These are phyloP conservation scores for Habropoda laboriosa DNA, from an alignment of 1,140 invertebrate genomes.

Conservation along the genomic window DNA sequence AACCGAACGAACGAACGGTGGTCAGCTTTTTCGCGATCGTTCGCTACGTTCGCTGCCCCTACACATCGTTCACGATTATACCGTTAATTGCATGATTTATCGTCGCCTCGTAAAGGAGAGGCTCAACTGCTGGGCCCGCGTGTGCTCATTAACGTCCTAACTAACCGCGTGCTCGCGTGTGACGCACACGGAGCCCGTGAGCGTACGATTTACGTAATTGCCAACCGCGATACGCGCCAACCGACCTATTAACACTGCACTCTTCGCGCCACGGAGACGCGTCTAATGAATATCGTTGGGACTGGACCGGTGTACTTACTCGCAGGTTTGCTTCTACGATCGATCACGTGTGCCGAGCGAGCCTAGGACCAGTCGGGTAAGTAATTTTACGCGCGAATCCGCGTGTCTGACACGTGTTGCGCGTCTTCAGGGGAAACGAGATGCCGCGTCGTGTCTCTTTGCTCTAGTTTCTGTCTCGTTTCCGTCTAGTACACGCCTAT, in stretches of 20 bases:
- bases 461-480: neutral
- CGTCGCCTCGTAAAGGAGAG: conserved; percentile 23
- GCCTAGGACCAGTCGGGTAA: neutral
- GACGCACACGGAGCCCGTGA: neutral
- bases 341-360: neutral
- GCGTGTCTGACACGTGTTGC: conserved; percentile 21
- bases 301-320: too few species aligned
- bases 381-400: neutral
- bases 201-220: conserved; percentile 52
- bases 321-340: neutral
- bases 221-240: conserved; percentile 44
- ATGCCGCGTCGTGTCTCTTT: neutral
- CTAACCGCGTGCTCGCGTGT: neutral
- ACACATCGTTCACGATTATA: conserved; percentile 34
- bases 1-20: too few species aligned
- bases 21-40: conserved; percentile 18
- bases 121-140: neutral
- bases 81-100: conserved; percentile 61
- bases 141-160: conserved; percentile 49
- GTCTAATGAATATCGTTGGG: conserved; percentile 15
- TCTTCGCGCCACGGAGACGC: neutral
- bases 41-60: too few species aligned
- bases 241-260: conserved; percentile 42
- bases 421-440: neutral
- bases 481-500: too few species aligned